Base-by-base conservation (phyloP, 2,797 vertebrate genomes). In the Menidia menidia region DNA sequence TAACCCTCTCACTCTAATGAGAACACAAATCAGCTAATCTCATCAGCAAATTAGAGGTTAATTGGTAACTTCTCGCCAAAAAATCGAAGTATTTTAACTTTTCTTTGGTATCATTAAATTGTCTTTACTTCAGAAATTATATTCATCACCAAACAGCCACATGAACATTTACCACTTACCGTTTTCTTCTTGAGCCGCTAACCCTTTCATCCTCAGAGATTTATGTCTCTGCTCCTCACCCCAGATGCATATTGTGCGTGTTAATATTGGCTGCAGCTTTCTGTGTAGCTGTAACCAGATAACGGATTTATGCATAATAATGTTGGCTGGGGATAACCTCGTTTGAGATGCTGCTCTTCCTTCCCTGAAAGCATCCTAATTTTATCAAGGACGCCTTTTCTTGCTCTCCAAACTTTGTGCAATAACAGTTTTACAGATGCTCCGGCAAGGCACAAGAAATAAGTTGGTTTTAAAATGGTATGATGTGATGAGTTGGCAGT, bases 221-320 rank as follows among this genome's bases (percentile, higher is more conserved):
- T 78, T 62, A 32, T 77, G 68, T 73, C 55, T 67, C 57, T 4
- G 33, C 41, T 67, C 58, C 51, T 61, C 65, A 45, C 72, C 73
- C 18, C 48, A 18, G 19, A 61, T 72, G 60, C 71, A 68, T 71
- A 59, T 51, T 48, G 71, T 73, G 74, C 81, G 87, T 85, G 75
- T 75, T 82, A 88, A 89, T 89, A 72, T 35, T 15, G 32, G 45
- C 58, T 3, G 45, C 73, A 61, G 73, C 78, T 79, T 79, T 82
- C 56, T 58, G 63, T 58, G 70, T 56, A 4, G 58, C 82, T 73
- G 42, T 79, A 83, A 83, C 73, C 74, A 77, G 74, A 91, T 89
- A 81, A 91, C 84, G 61, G 81, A 84, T 65, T 82, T 77, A 57
- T 82, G 81, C 83, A 78, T 83, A 81, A 86, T 87, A 80, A 82